Evolutionary conservation across 2,113 vertebrate genomes (phyloP), one percentile per base, ranked within the genome.

Genomic region (Salvelinus namaycush): DNA sequence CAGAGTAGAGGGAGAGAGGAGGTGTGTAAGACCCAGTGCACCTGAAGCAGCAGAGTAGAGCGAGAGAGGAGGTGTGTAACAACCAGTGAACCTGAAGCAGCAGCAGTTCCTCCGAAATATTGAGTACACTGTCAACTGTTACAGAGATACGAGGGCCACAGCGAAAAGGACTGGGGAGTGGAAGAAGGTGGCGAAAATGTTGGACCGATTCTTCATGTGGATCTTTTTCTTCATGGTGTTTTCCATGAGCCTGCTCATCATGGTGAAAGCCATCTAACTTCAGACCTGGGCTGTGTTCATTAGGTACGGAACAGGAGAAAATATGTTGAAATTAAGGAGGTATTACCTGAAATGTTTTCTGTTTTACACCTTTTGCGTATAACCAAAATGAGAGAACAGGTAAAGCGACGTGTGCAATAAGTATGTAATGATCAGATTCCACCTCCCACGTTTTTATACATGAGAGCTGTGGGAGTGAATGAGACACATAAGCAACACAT

Each of bases 281-380:
- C 95, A 92, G 72, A 91, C 39, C 39, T 97, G 70, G 95, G 95
- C 65, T 95, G 39, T 44, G 39, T 44, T 44, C 0, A 44, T 44
- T 44, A 44, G 39, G 39, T 44, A 44, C 2, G 34, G 95, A 71
- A 96, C 97, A 39, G 90, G 97, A 91, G 96, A 97, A 4, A 94
- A 95, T n/a, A 96, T 96, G 90, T 97, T 98, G 85, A 95, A 97
- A 94, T 95, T 95, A 91, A 76, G 39, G 39, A 44, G 9, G 39
- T 96, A 54, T 98, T 98, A 85, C 96, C 96, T 78, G 90, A 94
- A 75, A 44, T 11, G 39, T 44, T 44, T 11, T 44, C 39, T 44
- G 9, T 44, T 11, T 44, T 44, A 44, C 39, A 44, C 39, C 39
- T 9, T 11, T 44, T 44, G 39, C 1, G 7, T 5, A 39, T 39